A percentile compares a stretch with the other conserved stretches of the same genome.
Evolutionary conservation across 2,113 vertebrate species (phyloP).

Genomic region (Ochotona princeps): DNA sequence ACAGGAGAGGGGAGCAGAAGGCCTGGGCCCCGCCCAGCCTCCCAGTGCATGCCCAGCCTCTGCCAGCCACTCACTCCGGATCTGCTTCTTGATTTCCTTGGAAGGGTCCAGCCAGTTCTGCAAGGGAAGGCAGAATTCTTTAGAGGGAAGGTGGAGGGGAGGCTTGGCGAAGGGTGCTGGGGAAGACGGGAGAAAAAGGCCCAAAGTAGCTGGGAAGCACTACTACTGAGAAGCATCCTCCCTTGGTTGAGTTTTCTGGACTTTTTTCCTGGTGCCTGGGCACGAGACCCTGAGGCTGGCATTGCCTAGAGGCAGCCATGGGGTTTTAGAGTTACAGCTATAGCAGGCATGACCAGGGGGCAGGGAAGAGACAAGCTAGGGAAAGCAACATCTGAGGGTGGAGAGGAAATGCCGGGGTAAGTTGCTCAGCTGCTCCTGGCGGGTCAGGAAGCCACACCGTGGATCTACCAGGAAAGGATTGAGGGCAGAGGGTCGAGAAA

Average conservation of each 20-base stretch:
- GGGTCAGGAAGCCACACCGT: not conserved
- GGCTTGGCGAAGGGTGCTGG: not conserved
- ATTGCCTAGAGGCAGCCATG: not conserved
- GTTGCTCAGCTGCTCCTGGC: not conserved
- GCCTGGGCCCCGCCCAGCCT: not conserved
- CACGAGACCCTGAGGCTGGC: not conserved
- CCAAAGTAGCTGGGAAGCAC: not conserved
- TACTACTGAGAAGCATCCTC: not conserved
- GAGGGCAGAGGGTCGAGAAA: not conserved
- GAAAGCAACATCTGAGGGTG: not conserved
- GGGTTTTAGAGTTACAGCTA: not conserved
- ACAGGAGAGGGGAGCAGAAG: not conserved
- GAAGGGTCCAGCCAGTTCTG: slow-evolving; percentile 98
- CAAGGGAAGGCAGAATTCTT: slow-evolving; percentile 79
- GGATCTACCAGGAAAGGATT: slow-evolving; percentile 2
- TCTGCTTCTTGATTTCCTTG: slow-evolving; percentile 99
- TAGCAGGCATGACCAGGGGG: not conserved
- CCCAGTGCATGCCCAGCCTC: not conserved
- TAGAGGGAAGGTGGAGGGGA: slow-evolving; percentile 8
- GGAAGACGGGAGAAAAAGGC: not conserved
- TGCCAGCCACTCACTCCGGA: slow-evolving; percentile 92
- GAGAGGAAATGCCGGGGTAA: not conserved
- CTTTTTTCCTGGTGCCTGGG: not conserved
- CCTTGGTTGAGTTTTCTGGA: not conserved
- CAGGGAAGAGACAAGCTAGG: not conserved